Evolutionary conservation across 2,113 vertebrate species (phyloP), one percentile per base, ranked within the genome.

Genomic region (Cyphomyrus discorhynchus): DNA sequence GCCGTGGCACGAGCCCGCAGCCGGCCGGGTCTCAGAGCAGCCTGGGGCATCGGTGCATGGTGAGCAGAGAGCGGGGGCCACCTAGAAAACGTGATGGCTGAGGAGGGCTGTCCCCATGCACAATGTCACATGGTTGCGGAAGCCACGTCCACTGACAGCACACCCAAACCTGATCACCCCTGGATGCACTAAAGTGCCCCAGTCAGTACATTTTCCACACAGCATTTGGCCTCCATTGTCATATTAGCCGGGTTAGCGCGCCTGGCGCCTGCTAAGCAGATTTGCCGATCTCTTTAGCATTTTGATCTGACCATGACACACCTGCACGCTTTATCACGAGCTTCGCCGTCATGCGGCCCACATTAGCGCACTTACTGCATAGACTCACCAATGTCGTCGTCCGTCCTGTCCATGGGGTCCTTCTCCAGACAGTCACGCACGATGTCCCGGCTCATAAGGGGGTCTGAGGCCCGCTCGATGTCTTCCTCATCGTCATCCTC

Each of bases 401-500:
- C 98, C 0, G 98, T 99, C 88, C 98, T 94, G 94, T 99, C 98
- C 93, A 99, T 98, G 15, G 98, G 98, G 93, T 99, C 98, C 94
- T 99, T 99, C 94, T 99, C 98, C 92, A 99, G 95, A 90, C 98
- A 99, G 94, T 99, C 98, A 91, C 98, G 96, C 90, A 99, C 98
- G 27, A 99, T 98, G 94, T 99, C 98, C 62, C 98, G 95, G 88
- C 98, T 99, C 98, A 99, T 99, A 90, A 99, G 96, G 86, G 98
- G 98, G 91, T 99, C 98, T 0, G 98, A 98, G 3, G 97, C 97
- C 80, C 98, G 96, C 92, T 99, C 98, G 90, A 99, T 99, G 91
- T 99, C 98, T 95, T 99, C 98, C 92, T 99, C 98, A 35, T 99
- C 98, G 0, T 99, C 98, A 0, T 99, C 98, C 82, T 99, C 98